Evolutionary conservation across 2,113 vertebrate genomes (phyloP).

Genomic region (Ia io): DNA sequence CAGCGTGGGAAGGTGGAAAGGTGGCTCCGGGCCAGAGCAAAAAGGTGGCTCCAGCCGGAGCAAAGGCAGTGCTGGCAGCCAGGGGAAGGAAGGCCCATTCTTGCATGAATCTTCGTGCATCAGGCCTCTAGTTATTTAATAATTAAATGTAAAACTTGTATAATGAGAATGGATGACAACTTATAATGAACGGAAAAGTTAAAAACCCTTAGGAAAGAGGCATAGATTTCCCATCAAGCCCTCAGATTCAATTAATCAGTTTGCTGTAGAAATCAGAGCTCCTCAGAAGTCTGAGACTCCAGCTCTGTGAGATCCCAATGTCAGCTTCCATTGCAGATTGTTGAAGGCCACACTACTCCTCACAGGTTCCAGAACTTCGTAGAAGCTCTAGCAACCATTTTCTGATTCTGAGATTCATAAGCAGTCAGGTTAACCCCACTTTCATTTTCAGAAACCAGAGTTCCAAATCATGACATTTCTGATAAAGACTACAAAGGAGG

Average conservation of each 20-base stretch:
- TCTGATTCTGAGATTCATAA: background rate
- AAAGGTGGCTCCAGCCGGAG: too few species aligned
- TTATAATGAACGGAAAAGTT: background rate
- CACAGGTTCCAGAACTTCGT: background rate
- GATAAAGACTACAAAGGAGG: background rate
- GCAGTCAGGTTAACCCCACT: background rate
- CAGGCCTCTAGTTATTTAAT: background rate
- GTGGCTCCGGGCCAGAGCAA: too few species aligned
- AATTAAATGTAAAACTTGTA: background rate
- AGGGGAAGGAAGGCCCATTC: too few species aligned
- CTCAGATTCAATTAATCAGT: background rate
- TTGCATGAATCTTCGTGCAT: too few species aligned
- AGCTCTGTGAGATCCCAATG: background rate
- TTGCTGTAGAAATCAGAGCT: background rate
- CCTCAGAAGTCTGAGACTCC: background rate
- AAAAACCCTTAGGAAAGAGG: background rate
- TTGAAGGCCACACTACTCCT: background rate
- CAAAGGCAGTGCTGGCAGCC: too few species aligned
- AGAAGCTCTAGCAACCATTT: background rate
- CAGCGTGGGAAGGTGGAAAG: too few species aligned
- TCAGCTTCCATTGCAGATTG: background rate
- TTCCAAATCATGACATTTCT: background rate
- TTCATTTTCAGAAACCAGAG: background rate
- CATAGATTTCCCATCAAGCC: background rate
- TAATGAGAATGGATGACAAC: background rate